These are phyloP conservation scores for Prorops nasuta DNA, from an alignment of 1,140 invertebrate genomes.

Conservation along the genomic window DNA sequence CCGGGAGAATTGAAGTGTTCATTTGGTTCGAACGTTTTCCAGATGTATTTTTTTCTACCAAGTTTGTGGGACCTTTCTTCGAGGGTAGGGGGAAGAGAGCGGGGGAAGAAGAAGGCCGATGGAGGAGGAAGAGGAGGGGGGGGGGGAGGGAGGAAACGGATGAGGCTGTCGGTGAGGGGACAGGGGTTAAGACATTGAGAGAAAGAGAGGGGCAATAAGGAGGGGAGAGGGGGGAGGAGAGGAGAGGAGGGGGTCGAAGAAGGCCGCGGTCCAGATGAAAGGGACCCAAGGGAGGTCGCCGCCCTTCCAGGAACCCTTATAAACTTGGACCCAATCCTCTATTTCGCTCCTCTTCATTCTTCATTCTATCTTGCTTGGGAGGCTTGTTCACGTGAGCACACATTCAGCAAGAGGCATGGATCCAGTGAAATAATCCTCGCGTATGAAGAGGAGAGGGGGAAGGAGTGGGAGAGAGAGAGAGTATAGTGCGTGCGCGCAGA, in stretches of 20 bases:
- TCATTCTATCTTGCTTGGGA: too few species aligned
- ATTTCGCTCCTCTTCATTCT: slow-evolving; percentile 22
- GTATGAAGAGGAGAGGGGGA: too few species aligned
- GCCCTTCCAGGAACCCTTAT: slow-evolving; percentile 54
- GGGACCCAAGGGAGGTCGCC: slow-evolving; percentile 50
- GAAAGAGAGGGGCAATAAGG: not conserved
- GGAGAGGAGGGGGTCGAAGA: slow-evolving; percentile 9
- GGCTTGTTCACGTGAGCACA: too few species aligned
- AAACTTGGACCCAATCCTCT: slow-evolving; percentile 48
- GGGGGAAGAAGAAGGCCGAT: slow-evolving; percentile 1
- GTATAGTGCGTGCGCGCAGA: not conserved
- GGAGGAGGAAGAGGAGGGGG: slow-evolving; percentile 12
- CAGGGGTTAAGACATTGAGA: slow-evolving; percentile 12
- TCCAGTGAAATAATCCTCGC: too few species aligned
- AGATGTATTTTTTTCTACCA: not conserved
- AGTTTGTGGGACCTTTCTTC: not conserved
- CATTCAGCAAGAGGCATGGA: not conserved
- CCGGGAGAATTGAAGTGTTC: slow-evolving; percentile 7
- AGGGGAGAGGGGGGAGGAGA: slow-evolving; percentile 8
- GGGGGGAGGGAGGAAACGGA: slow-evolving; percentile 1
- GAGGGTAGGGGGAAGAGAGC: slow-evolving; percentile 8
- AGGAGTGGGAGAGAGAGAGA: too few species aligned
- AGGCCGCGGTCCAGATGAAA: slow-evolving; percentile 51
- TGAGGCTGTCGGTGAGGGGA: slow-evolving; percentile 1
- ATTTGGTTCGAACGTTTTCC: not conserved